Percentiles rank a stretch among this genome's conserved stretches.
Conservation (phyloP, 2,113 vertebrate genomes). For the Tylochromis polylepis region DNA sequence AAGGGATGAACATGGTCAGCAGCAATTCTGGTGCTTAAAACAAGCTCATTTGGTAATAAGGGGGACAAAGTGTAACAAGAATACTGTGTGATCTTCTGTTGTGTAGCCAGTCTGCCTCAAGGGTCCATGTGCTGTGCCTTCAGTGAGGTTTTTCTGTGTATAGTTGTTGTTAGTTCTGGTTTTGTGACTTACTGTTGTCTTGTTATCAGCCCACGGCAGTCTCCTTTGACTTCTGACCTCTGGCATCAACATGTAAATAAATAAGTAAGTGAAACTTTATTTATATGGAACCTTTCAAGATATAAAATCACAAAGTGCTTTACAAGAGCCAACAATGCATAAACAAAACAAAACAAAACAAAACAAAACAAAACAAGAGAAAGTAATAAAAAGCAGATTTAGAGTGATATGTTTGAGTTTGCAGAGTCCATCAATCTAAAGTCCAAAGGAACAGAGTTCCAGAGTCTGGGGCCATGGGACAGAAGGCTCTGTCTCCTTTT, state of each 20-base stretch:
- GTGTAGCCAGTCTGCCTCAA: background rate
- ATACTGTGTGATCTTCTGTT: background rate
- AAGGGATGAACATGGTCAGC: background rate
- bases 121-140: background rate
- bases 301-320: background rate
- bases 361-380: background rate
- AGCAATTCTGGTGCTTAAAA: background rate
- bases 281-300: background rate
- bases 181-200: background rate
- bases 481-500: background rate
- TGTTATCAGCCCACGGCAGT: background rate
- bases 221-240: background rate
- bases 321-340: background rate
- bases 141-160: background rate
- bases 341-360: background rate
- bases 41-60: accelerated
- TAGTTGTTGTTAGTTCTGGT: background rate
- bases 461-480: background rate
- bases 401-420: background rate
- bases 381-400: background rate
- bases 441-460: background rate
- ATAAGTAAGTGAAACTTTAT: background rate
- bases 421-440: background rate
- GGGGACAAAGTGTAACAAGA: accelerated
- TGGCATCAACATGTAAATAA: background rate